These are phyloP conservation scores for Napeogenes sylphis DNA, from an alignment of 2,888 invertebrate genomes.

Conservation along the genomic window DNA sequence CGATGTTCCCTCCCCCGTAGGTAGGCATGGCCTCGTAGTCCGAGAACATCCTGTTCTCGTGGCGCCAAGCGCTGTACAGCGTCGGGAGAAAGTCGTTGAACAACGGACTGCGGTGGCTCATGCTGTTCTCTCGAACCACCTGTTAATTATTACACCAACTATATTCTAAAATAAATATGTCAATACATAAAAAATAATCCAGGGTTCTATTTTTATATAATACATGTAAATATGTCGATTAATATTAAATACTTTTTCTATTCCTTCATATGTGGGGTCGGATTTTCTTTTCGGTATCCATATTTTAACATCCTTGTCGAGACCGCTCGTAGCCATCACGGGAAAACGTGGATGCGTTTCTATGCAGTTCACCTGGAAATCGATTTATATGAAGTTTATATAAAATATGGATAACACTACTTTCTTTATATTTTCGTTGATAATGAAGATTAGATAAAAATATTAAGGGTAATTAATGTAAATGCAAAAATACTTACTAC, in stretches of 20 bases:
- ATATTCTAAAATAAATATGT: too few relatives aligned
- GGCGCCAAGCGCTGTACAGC: constrained; percentile 63
- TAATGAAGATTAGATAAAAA: too few relatives aligned
- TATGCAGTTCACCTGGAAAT: constrained; percentile 88
- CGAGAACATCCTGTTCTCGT: constrained; percentile 42
- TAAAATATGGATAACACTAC: background rate
- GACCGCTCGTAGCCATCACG: constrained; percentile 92
- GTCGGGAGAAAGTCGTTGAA: constrained; percentile 72
- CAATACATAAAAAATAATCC: too few relatives aligned
- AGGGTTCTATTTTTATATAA: too few relatives aligned
- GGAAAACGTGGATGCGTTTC: constrained; percentile 94
- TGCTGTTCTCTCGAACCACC: constrained; percentile 61
- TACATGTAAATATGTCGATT: too few relatives aligned
- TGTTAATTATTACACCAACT: constrained; percentile 32
- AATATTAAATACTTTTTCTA: constrained; percentile 57
- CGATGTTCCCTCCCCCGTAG: constrained; percentile 50
- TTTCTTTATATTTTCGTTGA: background rate
- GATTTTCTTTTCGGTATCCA: constrained; percentile 87
- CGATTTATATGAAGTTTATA: background rate
- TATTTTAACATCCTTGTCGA: constrained; percentile 94
- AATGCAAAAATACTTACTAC: constrained; percentile 80
- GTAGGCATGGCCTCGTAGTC: constrained; percentile 42
- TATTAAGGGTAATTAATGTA: too few relatives aligned
- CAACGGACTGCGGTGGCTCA: constrained; percentile 52
- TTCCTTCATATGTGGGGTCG: constrained; percentile 76